phyloP scores from a whole-genome alignment of 2,113 vertebrate genomes.

The Muntiacus reevesi region DNA sequence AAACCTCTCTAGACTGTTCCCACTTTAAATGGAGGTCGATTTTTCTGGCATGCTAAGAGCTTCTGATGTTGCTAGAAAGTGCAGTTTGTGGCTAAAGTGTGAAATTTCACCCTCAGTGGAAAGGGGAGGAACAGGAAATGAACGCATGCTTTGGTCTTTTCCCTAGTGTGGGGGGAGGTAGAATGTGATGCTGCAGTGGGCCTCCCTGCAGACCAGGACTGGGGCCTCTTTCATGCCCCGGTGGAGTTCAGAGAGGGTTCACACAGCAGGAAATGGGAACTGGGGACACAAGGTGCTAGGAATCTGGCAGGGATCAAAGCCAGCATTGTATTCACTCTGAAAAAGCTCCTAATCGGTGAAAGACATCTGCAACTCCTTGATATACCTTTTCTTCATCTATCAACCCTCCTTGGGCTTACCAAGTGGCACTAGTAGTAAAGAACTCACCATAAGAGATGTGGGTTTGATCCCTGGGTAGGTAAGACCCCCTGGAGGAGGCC shows the following conservation, averaged over 20 bases:
- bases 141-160: not conserved
- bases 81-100: not conserved
- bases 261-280: no score
- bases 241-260: not conserved
- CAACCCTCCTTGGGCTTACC: conserved; percentile 2
- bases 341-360: not conserved
- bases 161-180: accelerated
- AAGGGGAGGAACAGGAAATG: not conserved
- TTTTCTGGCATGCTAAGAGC: not conserved
- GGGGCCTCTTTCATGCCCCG: not conserved
- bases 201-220: not conserved
- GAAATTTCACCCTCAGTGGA: not conserved
- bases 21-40: not conserved
- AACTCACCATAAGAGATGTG: not conserved
- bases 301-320: not conserved
- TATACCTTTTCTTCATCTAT: conserved; percentile 1
- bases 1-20: not conserved
- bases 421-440: not conserved
- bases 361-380: conserved; percentile 44
- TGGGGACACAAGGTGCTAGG: not conserved
- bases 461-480: not conserved
- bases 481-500: not conserved
- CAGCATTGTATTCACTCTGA: not conserved
- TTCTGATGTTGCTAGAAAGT: not conserved
- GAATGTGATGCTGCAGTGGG: not conserved